Evolutionary conservation across 2,888 invertebrate genomes (phyloP).

Genomic region (Melanostoma mellinum): DNA sequence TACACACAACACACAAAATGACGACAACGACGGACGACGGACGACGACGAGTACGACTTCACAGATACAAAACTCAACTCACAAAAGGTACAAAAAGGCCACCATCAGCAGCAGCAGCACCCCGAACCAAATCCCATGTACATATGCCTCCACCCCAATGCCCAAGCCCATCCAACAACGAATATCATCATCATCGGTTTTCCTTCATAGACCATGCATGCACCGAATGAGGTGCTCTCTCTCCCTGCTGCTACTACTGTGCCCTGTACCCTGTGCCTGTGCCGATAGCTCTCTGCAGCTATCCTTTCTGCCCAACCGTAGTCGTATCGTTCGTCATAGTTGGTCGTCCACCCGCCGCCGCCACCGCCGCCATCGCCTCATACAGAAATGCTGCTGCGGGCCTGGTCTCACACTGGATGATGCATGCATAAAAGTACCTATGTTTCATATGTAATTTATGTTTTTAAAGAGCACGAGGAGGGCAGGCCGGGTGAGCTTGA

Average conservation of each 20-base stretch:
- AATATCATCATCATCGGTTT: slow-evolving; percentile 67
- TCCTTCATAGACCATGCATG: slow-evolving; percentile 71
- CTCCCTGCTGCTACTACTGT: slow-evolving; percentile 33
- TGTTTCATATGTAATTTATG: slow-evolving; percentile 71
- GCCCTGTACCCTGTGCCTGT: slow-evolving; percentile 1
- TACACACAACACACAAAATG: slow-evolving; percentile 61
- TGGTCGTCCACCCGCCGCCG: slow-evolving; percentile 12
- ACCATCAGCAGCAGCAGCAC: slow-evolving; percentile 56
- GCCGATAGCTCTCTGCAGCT: slow-evolving; percentile 20
- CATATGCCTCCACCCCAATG: slow-evolving; percentile 62
- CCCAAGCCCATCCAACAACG: slow-evolving; percentile 56
- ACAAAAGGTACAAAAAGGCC: slow-evolving; percentile 72
- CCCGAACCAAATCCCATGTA: slow-evolving; percentile 64
- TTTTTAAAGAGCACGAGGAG: slow-evolving; percentile 27
- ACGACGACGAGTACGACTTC: slow-evolving; percentile 65
- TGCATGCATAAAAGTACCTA: slow-evolving; percentile 74
- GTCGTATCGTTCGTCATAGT: slow-evolving; percentile 3
- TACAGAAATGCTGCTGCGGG: slow-evolving; percentile 51
- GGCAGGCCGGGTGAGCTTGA: slow-evolving; percentile 43
- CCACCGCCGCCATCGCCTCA: slow-evolving; percentile 11
- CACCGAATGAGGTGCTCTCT: slow-evolving; percentile 65
- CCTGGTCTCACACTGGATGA: slow-evolving; percentile 59
- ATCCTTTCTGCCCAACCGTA: slow-evolving; percentile 48
- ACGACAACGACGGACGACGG: slow-evolving; percentile 53
- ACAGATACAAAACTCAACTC: slow-evolving; percentile 72